phyloP scores from a whole-genome alignment of 2,888 invertebrate species.

The Phengaris alcon region DNA sequence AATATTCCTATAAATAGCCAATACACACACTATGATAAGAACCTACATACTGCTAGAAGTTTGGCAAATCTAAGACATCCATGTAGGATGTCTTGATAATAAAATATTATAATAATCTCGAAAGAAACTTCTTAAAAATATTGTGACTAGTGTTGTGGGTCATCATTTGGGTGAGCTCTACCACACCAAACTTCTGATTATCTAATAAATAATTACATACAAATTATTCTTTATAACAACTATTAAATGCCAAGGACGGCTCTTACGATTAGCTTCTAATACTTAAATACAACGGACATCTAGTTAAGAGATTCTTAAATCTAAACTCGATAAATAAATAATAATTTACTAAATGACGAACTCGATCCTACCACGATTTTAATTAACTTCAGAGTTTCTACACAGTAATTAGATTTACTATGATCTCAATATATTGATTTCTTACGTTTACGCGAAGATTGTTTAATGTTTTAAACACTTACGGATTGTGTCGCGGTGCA shows the following conservation, averaged over 20 bases:
- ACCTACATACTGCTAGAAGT: slow-evolving; percentile 23
- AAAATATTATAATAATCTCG: slow-evolving; percentile 5
- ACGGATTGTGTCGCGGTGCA: too few species aligned
- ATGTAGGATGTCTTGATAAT: slow-evolving; percentile 2
- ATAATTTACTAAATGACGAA: neutral
- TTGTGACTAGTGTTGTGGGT: slow-evolving; percentile 35
- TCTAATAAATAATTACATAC: neutral
- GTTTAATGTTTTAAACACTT: too few species aligned
- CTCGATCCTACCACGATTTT: neutral
- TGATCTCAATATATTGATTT: neutral
- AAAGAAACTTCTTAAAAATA: slow-evolving; percentile 27
- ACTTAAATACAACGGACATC: slow-evolving; percentile 7
- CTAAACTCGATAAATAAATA: neutral
- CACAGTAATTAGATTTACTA: neutral
- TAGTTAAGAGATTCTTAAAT: slow-evolving; percentile 1
- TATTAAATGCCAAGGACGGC: slow-evolving; percentile 17
- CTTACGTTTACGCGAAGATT: too few species aligned
- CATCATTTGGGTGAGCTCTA: neutral
- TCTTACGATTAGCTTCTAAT: neutral
- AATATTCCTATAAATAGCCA: neutral
- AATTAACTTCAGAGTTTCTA: neutral
- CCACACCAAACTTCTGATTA: neutral
- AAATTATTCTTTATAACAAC: neutral
- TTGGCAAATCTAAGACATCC: slow-evolving; percentile 28
- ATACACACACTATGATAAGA: slow-evolving; percentile 16